These are phyloP conservation scores for Trachelus troglodyta DNA, from an alignment of 2,888 invertebrate genomes.

Conservation along the genomic window DNA sequence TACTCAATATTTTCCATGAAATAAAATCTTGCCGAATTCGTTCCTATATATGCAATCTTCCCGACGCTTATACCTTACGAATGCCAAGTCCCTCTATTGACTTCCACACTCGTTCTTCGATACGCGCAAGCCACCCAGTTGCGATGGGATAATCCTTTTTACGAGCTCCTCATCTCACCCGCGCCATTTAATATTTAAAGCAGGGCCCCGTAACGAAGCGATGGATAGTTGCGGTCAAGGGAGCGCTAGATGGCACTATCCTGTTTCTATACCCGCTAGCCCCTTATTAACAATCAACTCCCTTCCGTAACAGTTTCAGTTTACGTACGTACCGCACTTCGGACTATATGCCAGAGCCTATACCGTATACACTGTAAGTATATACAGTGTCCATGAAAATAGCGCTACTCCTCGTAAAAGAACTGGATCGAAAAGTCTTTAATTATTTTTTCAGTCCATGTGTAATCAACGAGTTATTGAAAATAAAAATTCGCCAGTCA, in stretches of 20 bases:
- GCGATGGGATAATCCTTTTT: background rate
- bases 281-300: constrained; percentile 48
- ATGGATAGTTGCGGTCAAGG: constrained; percentile 60
- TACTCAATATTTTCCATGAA: constrained; percentile 64
- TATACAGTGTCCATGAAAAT: background rate
- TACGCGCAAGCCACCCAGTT: background rate
- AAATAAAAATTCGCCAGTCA: background rate
- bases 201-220: constrained; percentile 57
- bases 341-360: background rate
- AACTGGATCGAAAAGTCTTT: background rate
- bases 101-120: background rate
- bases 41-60: constrained; percentile 34
- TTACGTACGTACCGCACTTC: background rate
- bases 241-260: constrained; percentile 25
- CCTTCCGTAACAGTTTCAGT: background rate
- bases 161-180: constrained; percentile 9
- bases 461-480: background rate
- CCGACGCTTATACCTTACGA: background rate
- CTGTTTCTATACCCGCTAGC: constrained; percentile 29
- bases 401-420: background rate
- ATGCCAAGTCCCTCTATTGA: background rate
- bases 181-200: constrained; percentile 65
- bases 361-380: background rate
- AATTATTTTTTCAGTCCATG: background rate
- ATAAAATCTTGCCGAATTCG: constrained; percentile 51